These are phyloP conservation scores for Taeniopygia guttata DNA, from an alignment of 2,797 vertebrate genomes.

Conservation along the genomic window DNA sequence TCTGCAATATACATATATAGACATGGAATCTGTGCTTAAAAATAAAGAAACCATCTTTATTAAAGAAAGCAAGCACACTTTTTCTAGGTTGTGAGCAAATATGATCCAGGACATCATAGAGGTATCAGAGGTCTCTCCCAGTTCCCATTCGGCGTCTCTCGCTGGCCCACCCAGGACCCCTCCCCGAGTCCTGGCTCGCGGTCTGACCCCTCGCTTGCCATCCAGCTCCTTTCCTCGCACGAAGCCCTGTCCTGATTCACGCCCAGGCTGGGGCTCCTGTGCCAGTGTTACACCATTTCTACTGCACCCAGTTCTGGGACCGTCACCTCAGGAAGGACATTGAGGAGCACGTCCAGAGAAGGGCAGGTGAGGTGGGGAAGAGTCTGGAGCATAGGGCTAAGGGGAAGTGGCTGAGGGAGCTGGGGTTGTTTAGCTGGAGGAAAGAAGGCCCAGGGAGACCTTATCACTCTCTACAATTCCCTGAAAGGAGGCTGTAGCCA, in stretches of 20 bases:
- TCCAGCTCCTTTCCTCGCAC: too few relatives aligned
- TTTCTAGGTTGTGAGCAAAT: too few relatives aligned
- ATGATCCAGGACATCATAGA: neutral
- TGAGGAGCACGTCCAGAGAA: neutral
- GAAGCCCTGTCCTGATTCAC: rapidly evolving
- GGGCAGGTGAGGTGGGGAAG: rapidly evolving
- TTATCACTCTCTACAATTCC: rapidly evolving
- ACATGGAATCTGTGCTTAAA: neutral
- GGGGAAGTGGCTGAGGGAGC: too few relatives aligned
- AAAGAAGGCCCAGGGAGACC: neutral
- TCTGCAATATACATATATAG: neutral
- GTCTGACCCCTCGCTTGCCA: rapidly evolving
- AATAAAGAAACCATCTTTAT: neutral
- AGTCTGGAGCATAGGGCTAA: neutral
- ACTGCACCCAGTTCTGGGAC: rapidly evolving
- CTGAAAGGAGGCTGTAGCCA: neutral
- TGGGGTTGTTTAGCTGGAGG: neutral
- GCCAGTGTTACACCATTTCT: neutral
- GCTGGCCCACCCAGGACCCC: too few relatives aligned
- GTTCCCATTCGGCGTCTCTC: rapidly evolving
- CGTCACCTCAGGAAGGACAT: neutral
- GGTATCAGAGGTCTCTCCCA: neutral
- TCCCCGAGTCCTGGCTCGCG: rapidly evolving
- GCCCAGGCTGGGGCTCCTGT: neutral
- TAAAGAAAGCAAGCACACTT: too few relatives aligned